Conservation (phyloP, 2,113 vertebrate genomes). For the Heterotis niloticus region DNA sequence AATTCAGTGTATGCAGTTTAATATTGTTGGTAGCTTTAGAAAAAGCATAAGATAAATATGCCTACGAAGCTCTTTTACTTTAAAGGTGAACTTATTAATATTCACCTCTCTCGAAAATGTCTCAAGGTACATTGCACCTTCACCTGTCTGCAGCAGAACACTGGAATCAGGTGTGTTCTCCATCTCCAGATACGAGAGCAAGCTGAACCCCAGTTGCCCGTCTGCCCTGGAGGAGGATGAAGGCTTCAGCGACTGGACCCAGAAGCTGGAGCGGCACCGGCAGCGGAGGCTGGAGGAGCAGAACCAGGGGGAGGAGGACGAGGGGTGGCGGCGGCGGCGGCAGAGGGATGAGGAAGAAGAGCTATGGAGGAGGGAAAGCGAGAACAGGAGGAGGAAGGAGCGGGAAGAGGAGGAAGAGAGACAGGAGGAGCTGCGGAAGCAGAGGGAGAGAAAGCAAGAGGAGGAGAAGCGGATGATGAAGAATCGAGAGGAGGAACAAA, state of each 20-base stretch:
- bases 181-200: conserved; percentile 51
- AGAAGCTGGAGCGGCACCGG: conserved; percentile 67
- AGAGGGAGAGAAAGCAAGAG: conserved; percentile 31
- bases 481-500: conserved; percentile 34
- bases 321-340: conserved; percentile 26
- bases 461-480: conserved; percentile 15
- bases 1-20: no score
- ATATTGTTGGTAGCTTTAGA: no score
- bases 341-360: conserved; percentile 35
- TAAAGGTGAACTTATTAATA: no score
- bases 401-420: conserved; percentile 22
- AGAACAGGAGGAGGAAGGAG: conserved; percentile 35
- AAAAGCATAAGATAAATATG: not conserved
- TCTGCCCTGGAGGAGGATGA: conserved; percentile 80
- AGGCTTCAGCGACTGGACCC: conserved; percentile 86
- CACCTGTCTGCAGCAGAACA: not conserved
- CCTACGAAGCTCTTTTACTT: not conserved
- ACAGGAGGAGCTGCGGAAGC: conserved; percentile 28
- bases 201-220: conserved; percentile 56
- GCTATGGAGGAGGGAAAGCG: conserved; percentile 33
- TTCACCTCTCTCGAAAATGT: not conserved
- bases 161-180: not conserved
- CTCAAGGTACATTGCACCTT: not conserved
- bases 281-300: conserved; percentile 46
- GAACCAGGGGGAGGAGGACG: conserved; percentile 36